These are phyloP conservation scores for Apus apus DNA, from an alignment of 2,113 vertebrate species.

Conservation along the genomic window DNA sequence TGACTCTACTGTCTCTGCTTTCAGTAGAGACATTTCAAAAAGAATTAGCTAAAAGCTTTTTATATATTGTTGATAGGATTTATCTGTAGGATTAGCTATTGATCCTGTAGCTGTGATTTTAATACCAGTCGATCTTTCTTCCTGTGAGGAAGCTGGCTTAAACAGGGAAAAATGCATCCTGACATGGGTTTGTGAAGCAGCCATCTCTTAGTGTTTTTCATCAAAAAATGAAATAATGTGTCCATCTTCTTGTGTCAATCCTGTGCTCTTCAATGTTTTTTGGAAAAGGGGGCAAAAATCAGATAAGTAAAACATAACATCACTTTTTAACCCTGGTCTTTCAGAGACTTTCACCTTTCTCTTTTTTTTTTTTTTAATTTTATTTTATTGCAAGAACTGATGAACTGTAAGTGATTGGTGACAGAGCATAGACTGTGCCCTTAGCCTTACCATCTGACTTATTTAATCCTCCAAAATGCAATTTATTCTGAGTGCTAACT, in stretches of 20 bases:
- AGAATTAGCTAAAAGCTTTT: background rate
- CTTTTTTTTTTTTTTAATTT: background rate
- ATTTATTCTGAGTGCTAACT: background rate
- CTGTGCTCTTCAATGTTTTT: background rate
- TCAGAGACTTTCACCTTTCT: background rate
- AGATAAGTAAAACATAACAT: background rate
- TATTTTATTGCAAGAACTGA: background rate
- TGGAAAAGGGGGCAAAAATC: background rate
- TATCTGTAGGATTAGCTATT: background rate
- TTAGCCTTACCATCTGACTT: background rate
- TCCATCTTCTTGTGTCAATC: background rate
- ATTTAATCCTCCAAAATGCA: constrained; percentile 23
- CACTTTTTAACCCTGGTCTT: background rate
- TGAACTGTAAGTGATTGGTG: background rate
- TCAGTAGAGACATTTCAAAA: background rate
- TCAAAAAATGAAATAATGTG: background rate
- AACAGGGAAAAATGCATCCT: background rate
- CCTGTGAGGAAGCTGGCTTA: background rate
- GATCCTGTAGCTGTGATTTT: background rate
- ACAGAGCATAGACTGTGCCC: background rate
- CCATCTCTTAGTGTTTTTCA: background rate
- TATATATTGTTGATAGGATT: background rate
- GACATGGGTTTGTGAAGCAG: background rate
- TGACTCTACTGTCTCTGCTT: background rate
- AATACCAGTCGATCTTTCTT: background rate